Evolutionary conservation across 2,113 vertebrate species (phyloP), one percentile per base, ranked within the genome.

Genomic region (Sprattus sprattus): DNA sequence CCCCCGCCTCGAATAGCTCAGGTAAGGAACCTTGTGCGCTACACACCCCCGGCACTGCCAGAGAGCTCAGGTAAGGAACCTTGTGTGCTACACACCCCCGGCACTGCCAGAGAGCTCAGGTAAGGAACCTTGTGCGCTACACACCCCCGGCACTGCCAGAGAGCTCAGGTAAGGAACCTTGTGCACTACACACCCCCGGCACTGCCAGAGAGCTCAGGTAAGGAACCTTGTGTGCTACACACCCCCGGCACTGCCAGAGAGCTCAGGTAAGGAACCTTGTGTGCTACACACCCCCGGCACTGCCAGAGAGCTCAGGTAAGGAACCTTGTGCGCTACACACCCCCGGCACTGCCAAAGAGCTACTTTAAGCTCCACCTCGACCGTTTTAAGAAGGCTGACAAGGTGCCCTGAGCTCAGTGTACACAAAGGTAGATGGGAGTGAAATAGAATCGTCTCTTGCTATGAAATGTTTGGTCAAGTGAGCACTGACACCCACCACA

Each of bases 1-100:
- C 98, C 47, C 98, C 98, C 0, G 98, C 97, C 81, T 99, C 98
- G 13, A 94, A 94, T 82, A 95, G 97, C 91, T 99, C 98, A 95
- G 97, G 98, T 99, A 92, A 92, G 52, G 20, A 84, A 71, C 13
- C n/a, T 8, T 39, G 1, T 16, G 78, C 44, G 11, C 60, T 9
- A 25, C 44, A 10, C 52, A 47, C 39, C 18, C 18, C 18, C 45
- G 52, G 18, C 57, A n/a, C 32, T 7, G 1, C 82, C 47, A 54
- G 18, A 20, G 50, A 52, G 16, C 11, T 54, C 20, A 95, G 97
- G 98, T 99, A 92, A 92, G 52, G 20, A 84, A 71, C 13, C n/a
- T 8, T 32, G 1, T 16, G 78, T 47, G 11, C 60, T 9, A 25
- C 44, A 10, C 52, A 47, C 39, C 18, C 18, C 18, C 45, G 52